A percentile compares a stretch with the other conserved stretches of the same genome.
Conservation (phyloP, 2,888 invertebrate genomes). For the Tipula confusa region DNA sequence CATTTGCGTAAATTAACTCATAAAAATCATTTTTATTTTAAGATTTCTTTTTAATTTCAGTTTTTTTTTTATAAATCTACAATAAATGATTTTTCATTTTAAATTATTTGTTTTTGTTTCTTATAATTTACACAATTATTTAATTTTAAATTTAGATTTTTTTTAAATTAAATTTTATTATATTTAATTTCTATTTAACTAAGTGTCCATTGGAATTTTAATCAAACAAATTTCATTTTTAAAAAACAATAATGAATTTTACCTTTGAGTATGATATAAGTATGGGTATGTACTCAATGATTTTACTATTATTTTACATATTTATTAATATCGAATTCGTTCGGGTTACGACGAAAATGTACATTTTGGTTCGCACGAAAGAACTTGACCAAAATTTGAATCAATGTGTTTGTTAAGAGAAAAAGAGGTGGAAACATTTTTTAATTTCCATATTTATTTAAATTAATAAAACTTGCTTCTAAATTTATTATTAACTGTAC, state of each 20-base stretch:
- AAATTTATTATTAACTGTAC: too few species aligned
- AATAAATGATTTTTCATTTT: background rate
- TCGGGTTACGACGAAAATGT: too few species aligned
- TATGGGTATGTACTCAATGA: too few species aligned
- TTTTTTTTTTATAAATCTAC: background rate
- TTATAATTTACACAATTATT: conserved; percentile 20
- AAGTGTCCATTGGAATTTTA: background rate
- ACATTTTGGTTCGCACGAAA: background rate
- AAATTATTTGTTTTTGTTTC: background rate
- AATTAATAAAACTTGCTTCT: too few species aligned
- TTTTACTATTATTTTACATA: too few species aligned
- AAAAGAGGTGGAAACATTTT: too few species aligned
- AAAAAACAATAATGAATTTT: too few species aligned
- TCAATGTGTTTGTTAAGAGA: background rate
- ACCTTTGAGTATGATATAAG: too few species aligned
- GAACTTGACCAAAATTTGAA: background rate
- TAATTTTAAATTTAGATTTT: background rate
- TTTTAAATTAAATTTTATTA: background rate
- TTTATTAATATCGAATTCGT: too few species aligned
- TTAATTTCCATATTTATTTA: too few species aligned
- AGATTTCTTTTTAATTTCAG: background rate
- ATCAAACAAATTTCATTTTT: too few species aligned
- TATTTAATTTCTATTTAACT: background rate
- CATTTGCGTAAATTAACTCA: too few species aligned
- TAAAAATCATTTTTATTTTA: background rate